Conservation (phyloP, 2,113 vertebrate species). For the Eretmochelys imbricata region DNA sequence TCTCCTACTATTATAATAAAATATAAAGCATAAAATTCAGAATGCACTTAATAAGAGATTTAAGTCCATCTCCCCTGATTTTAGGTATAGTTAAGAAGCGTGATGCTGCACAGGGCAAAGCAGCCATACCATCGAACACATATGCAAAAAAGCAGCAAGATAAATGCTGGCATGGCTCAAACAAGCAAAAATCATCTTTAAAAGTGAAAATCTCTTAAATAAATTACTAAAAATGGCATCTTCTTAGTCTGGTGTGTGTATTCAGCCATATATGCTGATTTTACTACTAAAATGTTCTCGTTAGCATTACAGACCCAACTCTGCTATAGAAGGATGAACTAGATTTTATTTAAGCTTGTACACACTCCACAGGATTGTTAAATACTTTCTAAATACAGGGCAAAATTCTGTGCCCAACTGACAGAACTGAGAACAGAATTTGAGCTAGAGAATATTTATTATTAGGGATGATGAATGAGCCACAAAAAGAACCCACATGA, state of each 20-base stretch:
- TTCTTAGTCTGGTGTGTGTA: background rate
- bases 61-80: background rate
- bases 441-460: background rate
- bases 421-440: background rate
- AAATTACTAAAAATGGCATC: background rate
- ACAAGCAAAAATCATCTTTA: background rate
- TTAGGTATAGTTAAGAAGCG: background rate
- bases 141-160: background rate
- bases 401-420: background rate
- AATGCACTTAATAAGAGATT: background rate
- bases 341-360: background rate
- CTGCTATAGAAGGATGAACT: fast-evolving
- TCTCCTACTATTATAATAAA: background rate
- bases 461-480: background rate
- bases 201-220: background rate
- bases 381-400: background rate
- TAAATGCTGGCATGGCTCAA: background rate
- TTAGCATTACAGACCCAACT: background rate
- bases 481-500: background rate
- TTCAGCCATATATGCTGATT: background rate
- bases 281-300: background rate
- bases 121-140: background rate
- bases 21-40: background rate
- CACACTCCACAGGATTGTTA: background rate
- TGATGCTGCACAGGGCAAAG: fast-evolving